Base-by-base conservation (phyloP, 2,888 invertebrate genomes). In the Hoplodrina ambigua region DNA sequence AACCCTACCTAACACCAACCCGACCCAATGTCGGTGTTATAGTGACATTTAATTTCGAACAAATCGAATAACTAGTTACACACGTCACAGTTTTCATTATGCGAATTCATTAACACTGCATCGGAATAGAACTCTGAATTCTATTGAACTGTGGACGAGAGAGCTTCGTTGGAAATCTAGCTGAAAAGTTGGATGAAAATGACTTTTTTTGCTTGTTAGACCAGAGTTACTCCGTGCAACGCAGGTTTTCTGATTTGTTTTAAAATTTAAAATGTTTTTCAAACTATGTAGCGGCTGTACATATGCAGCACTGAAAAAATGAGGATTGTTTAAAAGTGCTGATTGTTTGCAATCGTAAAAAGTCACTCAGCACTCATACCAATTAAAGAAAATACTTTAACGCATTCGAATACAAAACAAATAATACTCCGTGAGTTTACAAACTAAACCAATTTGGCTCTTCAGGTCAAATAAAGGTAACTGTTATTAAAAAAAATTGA, bases 161-260 rank as follows among this genome's bases (percentile, higher is more conserved):
- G 87, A 88, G 88, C 87, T 89, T 84, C 87, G 88, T 88, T 85
- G 86, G 85, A 91, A 94, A 92, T 91, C 84, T 89, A 90, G 89
- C 91, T 91, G 90, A 91, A 93, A 93, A 93, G 91, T 93, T 92
- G 85, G 83, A 88, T 88, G 83, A 85, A 87, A 89, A 91, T 86
- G 86, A 87, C 85, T 92, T 93, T 37, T n/a, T 92, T 91, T 91
- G 83, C 88, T 91, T 88, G 87, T 89, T 89, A 83, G 83, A 82
- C 75, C 84, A 79, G 85, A 88, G 87, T 87, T 86, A 86, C 84
- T 88, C 85, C 78, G 87, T 85, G 85, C 84, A 84, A 83, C 83
- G 82, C 86, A 86, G 87, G 88, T 87, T 86, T 88, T 81, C 84
- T 76, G 87, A 88, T 88, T 88, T 87, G 85, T 89, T 90, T 89